These are phyloP conservation scores for Pollenia amentaria DNA, from an alignment of 2,888 invertebrate genomes.

Conservation along the genomic window DNA sequence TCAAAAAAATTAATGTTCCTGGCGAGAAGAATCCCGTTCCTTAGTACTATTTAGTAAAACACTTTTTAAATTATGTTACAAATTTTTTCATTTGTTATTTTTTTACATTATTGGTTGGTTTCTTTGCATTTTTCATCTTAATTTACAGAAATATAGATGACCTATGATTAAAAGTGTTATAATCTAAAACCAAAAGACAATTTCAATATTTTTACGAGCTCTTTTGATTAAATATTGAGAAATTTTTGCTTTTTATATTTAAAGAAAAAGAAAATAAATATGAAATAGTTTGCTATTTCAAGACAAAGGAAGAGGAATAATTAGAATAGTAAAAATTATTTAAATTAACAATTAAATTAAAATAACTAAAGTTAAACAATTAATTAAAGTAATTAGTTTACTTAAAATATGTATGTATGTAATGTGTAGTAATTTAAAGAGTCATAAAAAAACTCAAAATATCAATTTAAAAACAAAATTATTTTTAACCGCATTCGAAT, in stretches of 20 bases:
- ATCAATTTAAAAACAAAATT: neutral
- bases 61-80: slow-evolving; percentile 46
- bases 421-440: neutral
- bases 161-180: slow-evolving; percentile 44
- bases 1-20: too few species aligned
- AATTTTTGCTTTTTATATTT: neutral
- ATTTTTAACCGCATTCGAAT: neutral
- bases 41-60: neutral
- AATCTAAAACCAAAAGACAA: slow-evolving; percentile 57
- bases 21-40: neutral
- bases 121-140: slow-evolving; percentile 47
- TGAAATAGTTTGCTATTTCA: neutral
- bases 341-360: slow-evolving; percentile 16
- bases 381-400: slow-evolving; percentile 45
- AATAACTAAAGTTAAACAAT: slow-evolving; percentile 30
- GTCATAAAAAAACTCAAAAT: slow-evolving; percentile 22
- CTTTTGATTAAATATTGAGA: slow-evolving; percentile 50
- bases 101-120: slow-evolving; percentile 46
- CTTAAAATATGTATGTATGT: slow-evolving; percentile 31
- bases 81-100: slow-evolving; percentile 64
- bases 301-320: neutral
- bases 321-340: slow-evolving; percentile 9
- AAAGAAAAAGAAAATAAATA: slow-evolving; percentile 37
- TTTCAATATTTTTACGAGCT: slow-evolving; percentile 8
- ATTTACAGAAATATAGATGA: slow-evolving; percentile 34